Evolutionary conservation across 2,113 vertebrate genomes (phyloP), one percentile per base, ranked within the genome.

Genomic region (Steatornis caripensis): DNA sequence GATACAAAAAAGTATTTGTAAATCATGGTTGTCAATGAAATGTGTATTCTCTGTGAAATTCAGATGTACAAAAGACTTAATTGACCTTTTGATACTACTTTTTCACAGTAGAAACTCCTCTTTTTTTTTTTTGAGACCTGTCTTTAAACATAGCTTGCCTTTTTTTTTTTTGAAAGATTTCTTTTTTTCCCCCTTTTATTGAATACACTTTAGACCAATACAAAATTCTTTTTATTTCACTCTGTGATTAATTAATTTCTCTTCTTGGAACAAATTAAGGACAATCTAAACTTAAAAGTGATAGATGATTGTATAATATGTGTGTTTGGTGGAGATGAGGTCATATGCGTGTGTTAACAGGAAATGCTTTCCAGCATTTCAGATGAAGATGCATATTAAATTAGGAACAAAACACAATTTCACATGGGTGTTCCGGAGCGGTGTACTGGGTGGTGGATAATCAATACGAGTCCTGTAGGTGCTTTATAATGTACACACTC

Each of bases 11-110:
- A 37, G 7, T 12, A 54, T 84, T 81, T 87, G 15, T 54, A 80
- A 84, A 32, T 65, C 27, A 15, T n/a, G 10, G 1, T 34, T 88
- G 83, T 77, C 16, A 74, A 53, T 10, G 75, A 74, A 71, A 70
- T 1, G 0, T 20, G 1, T n/a, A 29, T 76, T 83, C 18, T 55
- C 3, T 60, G 6, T 60, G 64, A 83, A 78, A 72, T 1, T 11
- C 19, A 64, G 41, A 41, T 29, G 37, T 79, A 32, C 29, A 34
- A 34, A 66, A 79, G 24, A 34, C 19, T 69, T 68, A 5, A 10
- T 34, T 57, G 37, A n/a, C 12, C 7, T 32, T 65, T 69, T n/a
- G 12, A 55, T 78, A 36, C 16, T 66, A 24, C 32, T 69, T 79
- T 68, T 68, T 65, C 26, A 43, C n/a, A 37, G 17, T 6, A 54